Base-by-base conservation (phyloP, 2,797 vertebrate genomes). In the Cuculus canorus region DNA sequence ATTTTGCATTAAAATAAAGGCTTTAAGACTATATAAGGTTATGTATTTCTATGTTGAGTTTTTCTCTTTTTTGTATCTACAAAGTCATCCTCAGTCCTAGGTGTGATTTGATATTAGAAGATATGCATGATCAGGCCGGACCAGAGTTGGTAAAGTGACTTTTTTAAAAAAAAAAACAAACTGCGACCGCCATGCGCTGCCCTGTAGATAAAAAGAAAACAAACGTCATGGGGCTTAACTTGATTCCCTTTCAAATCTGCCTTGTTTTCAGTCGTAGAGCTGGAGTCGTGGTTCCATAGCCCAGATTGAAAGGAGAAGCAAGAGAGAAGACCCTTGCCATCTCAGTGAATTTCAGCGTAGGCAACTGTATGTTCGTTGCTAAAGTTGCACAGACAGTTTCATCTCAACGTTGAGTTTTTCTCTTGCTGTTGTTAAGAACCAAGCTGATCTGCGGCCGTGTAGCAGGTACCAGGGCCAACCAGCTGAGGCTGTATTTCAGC, bases 1-100 rank as follows among this genome's bases (percentile, higher is more conserved):
- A 98, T 98, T 98, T 98, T 98, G 92, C 97, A 98, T 97, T 97
- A 95, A 98, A 98, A 98, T 98, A 98, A 98, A 98, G 94, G 96
- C 97, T 97, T 97, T 94, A 93, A 95, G 94, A 96, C 93, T 97
- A 82, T 92, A 59, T 87, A 90, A 77, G 72, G 23, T 56, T 81
- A 82, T 82, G 64, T 30, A 28, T 72, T 83, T 85, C 37, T 59
- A 56, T 39, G 13, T 56, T 71, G 60, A 88, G 85, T 86, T 48
- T 95, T 95, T 90, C 45, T 68, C 32, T 77, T 66, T 43, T 80
- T 68, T 57, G 30, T 61, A 43, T 47, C 79, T 69, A 43, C 32
- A 30, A 92, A 82, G 60, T 52, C 47, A 68, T 68, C 54, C 15
- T 59, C 13, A 8, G 24, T 10, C 2, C 0, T 66, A 56, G 66